These are phyloP conservation scores for Formica exsecta DNA, from an alignment of 1,140 invertebrate genomes.

Conservation along the genomic window DNA sequence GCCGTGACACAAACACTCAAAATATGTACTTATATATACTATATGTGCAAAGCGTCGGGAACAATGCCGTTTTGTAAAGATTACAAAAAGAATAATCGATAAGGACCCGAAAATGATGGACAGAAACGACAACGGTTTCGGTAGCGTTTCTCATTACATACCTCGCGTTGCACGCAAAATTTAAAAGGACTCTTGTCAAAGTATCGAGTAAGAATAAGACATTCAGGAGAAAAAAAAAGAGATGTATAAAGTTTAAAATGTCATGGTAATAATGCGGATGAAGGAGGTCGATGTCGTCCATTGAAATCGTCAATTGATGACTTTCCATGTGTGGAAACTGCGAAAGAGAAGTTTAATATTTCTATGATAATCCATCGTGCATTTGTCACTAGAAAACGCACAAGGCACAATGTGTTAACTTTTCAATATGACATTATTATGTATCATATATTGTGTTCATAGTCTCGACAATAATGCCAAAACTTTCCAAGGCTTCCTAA, in stretches of 20 bases:
- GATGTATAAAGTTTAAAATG: not conserved
- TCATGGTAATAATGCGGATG: not conserved
- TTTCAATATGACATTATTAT: not conserved
- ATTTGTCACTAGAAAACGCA: not conserved
- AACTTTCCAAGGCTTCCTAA: not conserved
- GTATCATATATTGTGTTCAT: not conserved
- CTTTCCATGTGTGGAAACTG: slow-evolving; percentile 36
- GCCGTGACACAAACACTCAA: slow-evolving; percentile 72
- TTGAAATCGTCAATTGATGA: slow-evolving; percentile 37
- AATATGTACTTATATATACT: not conserved
- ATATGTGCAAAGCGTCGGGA: slow-evolving; percentile 7
- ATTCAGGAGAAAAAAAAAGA: slow-evolving; percentile 5
- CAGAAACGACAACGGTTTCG: slow-evolving; percentile 18
- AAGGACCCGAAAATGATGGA: not conserved
- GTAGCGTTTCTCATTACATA: not conserved
- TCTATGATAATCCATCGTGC: not conserved
- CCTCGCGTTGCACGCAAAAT: not conserved
- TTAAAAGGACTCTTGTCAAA: not conserved
- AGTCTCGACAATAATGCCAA: not conserved
- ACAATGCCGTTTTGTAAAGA: not conserved
- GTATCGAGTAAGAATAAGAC: not conserved
- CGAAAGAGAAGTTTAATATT: slow-evolving; percentile 10
- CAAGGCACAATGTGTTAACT: not conserved
- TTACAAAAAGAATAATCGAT: slow-evolving; percentile 17
- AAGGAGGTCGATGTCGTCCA: not conserved